Evolutionary conservation across 2,797 vertebrate species (phyloP), one percentile per base, ranked within the genome.

Genomic region (Monodelphis domestica): DNA sequence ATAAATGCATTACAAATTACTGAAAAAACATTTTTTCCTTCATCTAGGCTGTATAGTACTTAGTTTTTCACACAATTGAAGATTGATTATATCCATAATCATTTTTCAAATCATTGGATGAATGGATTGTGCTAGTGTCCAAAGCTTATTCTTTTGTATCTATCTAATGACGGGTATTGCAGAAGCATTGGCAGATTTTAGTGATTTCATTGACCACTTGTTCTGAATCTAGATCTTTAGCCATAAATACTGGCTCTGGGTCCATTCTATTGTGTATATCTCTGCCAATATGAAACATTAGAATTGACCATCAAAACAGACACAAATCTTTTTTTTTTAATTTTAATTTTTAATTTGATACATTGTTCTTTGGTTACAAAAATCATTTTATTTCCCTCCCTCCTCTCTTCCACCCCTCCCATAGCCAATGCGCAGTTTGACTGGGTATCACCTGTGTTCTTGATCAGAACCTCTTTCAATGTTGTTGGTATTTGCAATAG

Each of bases 261-360:
- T 54, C 24, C 38, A 91, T 78, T 97, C 56, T 89, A 55, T 56
- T 88, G 78, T 90, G 55, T 10, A 92, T 56, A 53, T 89, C 45
- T 90, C 54, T 87, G 50, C n/a, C n/a, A 96, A 89, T 95, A n/a
- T 54, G 33, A 87, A 55, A 95, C 14, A 92, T 84, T 94, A 29
- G 15, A 94, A 33, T 90, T 93, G 95, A 93, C n/a, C 89, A 53
- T 94, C 89, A 93, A 96, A 95, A 93, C 12, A 97, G 50, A 12
- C 12, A 51, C n/a, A n/a, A n/a, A n/a, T n/a, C n/a, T n/a, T n/a
- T n/a, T n/a, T n/a, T n/a, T n/a, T n/a, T n/a, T n/a, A n/a, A n/a
- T n/a, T n/a, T n/a, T n/a, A n/a, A n/a, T n/a, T n/a, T n/a, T n/a
- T n/a, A n/a, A n/a, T n/a, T n/a, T n/a, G n/a, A n/a, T n/a, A n/a